A percentile compares a stretch with the other conserved stretches of the same genome.
Conservation (phyloP, 2,888 invertebrate species). For the Metacarcinus magister region DNA sequence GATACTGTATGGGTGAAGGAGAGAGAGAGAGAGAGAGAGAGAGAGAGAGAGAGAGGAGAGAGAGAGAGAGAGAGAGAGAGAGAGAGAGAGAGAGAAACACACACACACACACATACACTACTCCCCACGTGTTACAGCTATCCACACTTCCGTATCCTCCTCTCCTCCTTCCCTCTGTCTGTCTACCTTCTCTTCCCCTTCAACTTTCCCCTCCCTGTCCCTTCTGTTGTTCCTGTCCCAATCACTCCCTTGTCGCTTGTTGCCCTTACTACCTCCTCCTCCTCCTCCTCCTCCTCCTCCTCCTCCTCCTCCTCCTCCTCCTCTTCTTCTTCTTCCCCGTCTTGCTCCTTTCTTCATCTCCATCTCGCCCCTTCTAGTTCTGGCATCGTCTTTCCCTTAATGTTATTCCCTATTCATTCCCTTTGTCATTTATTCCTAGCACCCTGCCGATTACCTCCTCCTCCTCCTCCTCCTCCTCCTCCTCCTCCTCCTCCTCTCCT, state of each 20-base stretch:
- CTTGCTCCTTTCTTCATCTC: neutral
- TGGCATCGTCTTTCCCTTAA: neutral
- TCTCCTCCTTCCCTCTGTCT: neutral
- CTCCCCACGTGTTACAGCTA: too few species aligned
- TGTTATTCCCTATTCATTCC: neutral
- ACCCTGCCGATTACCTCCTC: too few species aligned
- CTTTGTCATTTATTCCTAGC: too few species aligned
- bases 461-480: too few species aligned
- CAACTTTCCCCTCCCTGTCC: neutral
- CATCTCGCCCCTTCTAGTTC: neutral
- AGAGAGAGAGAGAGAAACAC: neutral
- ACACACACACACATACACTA: neutral
- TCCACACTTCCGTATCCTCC: neutral
- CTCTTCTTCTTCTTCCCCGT: neutral
- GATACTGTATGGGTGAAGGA: neutral
- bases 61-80: conserved; percentile 61
- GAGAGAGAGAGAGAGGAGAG: neutral
- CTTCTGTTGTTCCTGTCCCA: neutral
- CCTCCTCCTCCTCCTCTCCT: neutral
- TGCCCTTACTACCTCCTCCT: conserved; percentile 4
- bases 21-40: neutral
- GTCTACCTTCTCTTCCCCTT: neutral
- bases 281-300: neutral
- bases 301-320: neutral
- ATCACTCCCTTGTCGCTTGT: neutral